These are phyloP conservation scores for Beroe forskalii DNA, from an alignment of 37 sponge, comb jelly and placozoan genomes.

Conservation along the genomic window DNA sequence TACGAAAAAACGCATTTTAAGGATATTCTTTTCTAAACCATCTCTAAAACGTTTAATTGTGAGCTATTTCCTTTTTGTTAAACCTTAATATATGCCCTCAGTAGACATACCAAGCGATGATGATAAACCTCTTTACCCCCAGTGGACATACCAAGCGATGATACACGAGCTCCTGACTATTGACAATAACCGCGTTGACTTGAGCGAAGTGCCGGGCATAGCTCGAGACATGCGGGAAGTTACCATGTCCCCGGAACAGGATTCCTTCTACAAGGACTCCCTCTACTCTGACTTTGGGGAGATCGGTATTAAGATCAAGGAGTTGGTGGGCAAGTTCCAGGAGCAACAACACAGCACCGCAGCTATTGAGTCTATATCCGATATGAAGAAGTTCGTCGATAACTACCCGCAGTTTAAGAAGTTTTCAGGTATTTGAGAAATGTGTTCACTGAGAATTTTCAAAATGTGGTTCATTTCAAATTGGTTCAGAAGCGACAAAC, in stretches of 20 bases:
- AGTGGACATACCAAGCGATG: conserved; percentile 99
- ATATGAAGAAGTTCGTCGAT: conserved; percentile 98
- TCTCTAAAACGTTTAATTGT: no score
- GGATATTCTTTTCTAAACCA: no score
- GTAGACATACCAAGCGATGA: no score
- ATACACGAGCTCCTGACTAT: conserved; percentile 92
- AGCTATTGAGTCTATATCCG: conserved; percentile 88
- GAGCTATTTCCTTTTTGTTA: no score
- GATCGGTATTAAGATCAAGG: conserved; percentile 89
- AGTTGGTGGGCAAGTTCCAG: conserved; percentile 86
- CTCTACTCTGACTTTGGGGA: conserved; percentile 97
- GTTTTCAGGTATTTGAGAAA: conserved; percentile 72
- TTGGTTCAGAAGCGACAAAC: no score
- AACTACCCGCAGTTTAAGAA: conserved; percentile 93
- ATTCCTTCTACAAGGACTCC: conserved; percentile 90
- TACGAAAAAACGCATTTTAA: no score
- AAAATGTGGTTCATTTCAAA: no score
- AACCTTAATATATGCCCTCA: no score
- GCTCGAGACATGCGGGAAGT: conserved; percentile 78
- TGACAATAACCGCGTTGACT: conserved; percentile 86
- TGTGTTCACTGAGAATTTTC: no score
- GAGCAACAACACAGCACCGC: conserved; percentile 74
- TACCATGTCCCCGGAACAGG: conserved; percentile 89
- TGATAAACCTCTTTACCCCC: no score
- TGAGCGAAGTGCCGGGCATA: conserved; percentile 85